These are phyloP conservation scores for Coleophora deauratella DNA, from an alignment of 2,888 invertebrate genomes.

Conservation along the genomic window DNA sequence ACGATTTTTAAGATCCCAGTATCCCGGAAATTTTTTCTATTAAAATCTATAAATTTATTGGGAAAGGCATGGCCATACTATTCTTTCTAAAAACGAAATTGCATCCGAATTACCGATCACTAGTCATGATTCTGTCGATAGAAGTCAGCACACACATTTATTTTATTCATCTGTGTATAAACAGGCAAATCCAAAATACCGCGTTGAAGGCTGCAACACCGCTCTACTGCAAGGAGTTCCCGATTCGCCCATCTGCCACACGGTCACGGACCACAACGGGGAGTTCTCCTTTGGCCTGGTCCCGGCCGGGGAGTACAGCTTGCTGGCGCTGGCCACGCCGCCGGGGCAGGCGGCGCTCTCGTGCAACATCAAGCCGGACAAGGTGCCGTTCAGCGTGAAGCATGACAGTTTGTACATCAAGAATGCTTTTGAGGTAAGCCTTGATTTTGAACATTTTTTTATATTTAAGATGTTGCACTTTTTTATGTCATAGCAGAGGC, in stretches of 20 bases:
- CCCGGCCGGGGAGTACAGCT: conserved; percentile 85
- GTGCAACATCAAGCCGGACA: conserved; percentile 84
- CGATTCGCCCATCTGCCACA: conserved; percentile 81
- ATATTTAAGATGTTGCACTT: conserved; percentile 10
- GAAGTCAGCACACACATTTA: no score
- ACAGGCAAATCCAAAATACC: conserved; percentile 53
- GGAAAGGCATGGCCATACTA: no score
- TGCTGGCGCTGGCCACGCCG: conserved; percentile 76
- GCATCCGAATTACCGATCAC: no score
- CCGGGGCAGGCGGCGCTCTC: conserved; percentile 75
- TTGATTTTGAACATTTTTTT: not conserved
- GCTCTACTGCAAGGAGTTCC: conserved; percentile 74
- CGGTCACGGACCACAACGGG: conserved; percentile 81
- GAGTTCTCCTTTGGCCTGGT: conserved; percentile 85
- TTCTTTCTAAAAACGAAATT: no score
- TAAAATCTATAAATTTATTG: no score
- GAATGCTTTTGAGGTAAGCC: conserved; percentile 79
- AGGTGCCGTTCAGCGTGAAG: conserved; percentile 79
- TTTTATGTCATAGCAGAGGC: no score
- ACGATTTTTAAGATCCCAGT: no score
- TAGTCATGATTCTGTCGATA: no score
- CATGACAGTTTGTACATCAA: conserved; percentile 79
- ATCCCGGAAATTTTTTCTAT: no score
- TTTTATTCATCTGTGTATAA: no score
- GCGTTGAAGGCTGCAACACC: conserved; percentile 74